These are phyloP conservation scores for Sinelater perroti DNA, from an alignment of 2,888 invertebrate species.

Conservation along the genomic window DNA sequence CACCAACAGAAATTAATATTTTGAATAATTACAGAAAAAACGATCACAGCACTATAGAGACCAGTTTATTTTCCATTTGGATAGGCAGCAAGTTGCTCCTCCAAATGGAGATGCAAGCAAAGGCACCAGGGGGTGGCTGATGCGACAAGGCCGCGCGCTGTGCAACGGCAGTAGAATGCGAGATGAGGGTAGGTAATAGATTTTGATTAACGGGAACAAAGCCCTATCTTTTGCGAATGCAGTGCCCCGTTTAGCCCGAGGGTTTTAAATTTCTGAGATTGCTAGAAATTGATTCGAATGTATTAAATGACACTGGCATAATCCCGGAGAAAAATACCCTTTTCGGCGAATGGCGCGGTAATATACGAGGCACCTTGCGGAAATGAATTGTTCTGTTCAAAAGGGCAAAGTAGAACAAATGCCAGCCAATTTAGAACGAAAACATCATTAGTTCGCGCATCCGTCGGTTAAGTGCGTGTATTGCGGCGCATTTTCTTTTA, in stretches of 20 bases:
- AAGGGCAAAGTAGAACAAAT: background rate
- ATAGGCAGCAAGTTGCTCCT: constrained; percentile 14
- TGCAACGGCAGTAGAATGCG: constrained; percentile 13
- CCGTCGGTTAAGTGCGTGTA: too few relatives aligned
- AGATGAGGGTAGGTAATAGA: constrained; percentile 20
- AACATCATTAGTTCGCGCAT: background rate
- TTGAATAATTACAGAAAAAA: too few relatives aligned
- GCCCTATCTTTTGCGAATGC: constrained; percentile 17
- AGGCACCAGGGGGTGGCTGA: constrained; percentile 12
- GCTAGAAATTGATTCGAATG: constrained; percentile 13
- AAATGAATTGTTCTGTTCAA: too few relatives aligned
- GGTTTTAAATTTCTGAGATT: constrained; percentile 12
- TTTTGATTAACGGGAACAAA: constrained; percentile 22
- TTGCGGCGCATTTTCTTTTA: too few relatives aligned
- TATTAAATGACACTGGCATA: constrained; percentile 11
- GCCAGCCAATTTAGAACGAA: background rate
- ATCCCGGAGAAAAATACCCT: background rate
- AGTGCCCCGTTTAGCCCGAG: background rate
- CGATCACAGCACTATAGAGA: background rate
- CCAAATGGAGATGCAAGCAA: constrained; percentile 14
- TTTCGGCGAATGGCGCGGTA: background rate
- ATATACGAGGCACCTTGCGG: background rate
- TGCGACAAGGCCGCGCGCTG: constrained; percentile 13
- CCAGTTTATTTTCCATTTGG: constrained; percentile 11
- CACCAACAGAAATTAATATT: too few relatives aligned